Evolutionary conservation across 2,797 vertebrate genomes (phyloP).

Genomic region (Erethizon dorsatum): DNA sequence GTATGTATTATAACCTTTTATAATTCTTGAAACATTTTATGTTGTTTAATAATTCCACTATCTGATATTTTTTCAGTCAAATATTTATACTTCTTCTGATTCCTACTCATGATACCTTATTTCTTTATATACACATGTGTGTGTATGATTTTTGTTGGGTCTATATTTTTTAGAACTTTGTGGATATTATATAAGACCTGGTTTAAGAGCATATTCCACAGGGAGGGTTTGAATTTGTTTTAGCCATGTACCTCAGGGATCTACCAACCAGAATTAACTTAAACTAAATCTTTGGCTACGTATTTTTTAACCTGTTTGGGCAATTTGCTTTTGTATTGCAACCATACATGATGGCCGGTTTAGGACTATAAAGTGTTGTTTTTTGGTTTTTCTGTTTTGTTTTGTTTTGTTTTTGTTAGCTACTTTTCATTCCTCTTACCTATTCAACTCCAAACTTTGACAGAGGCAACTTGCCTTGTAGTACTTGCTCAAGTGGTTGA

Average conservation of each 20-base stretch:
- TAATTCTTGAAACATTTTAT: constrained; percentile 7
- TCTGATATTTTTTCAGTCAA: constrained; percentile 3
- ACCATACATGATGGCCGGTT: not conserved
- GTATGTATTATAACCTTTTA: not conserved
- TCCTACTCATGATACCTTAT: not conserved
- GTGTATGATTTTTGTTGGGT: not conserved
- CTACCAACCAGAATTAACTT: not conserved
- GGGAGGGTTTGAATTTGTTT: not conserved
- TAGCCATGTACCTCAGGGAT: not conserved
- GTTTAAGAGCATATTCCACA: not conserved
- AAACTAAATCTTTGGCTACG: not conserved
- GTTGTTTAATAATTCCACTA: not conserved
- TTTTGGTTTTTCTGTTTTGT: not conserved
- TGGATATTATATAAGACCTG: constrained; percentile 3
- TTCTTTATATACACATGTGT: not conserved
- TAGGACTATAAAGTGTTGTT: not conserved
- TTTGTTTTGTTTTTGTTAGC: not conserved
- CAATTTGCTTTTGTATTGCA: not conserved
- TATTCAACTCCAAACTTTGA: not conserved
- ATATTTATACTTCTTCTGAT: constrained; percentile 17
- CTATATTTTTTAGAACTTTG: not conserved
- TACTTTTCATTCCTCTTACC: not conserved
- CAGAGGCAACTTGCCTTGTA: not conserved
- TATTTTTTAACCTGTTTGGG: not conserved
- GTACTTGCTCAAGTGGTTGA: not conserved